phyloP scores from a whole-genome alignment of 2,888 invertebrate species.

The Papilio demoleus region DNA sequence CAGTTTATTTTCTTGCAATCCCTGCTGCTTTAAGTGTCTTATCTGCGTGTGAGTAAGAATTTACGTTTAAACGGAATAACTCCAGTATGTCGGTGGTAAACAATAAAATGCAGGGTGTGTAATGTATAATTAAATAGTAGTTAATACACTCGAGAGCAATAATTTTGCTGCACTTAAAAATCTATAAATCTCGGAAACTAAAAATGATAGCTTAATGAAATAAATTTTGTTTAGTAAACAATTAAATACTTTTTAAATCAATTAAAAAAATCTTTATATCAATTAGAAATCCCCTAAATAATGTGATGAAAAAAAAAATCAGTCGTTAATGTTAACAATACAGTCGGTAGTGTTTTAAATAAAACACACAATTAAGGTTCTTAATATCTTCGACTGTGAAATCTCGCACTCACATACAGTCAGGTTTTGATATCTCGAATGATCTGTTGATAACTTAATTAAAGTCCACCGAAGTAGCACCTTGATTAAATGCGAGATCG shows the following conservation, averaged over 20 bases:
- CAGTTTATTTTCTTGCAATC: constrained; percentile 31
- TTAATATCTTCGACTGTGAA: constrained; percentile 35
- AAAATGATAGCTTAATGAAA: too few relatives aligned
- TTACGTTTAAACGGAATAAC: background rate
- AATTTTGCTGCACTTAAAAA: too few relatives aligned
- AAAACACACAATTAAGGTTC: constrained; percentile 31
- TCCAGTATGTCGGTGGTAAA: too few relatives aligned
- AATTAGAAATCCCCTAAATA: too few relatives aligned
- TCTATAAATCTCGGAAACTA: too few relatives aligned
- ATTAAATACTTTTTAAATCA: too few relatives aligned
- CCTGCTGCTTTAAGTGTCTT: background rate
- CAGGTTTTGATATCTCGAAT: constrained; percentile 37
- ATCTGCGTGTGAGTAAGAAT: constrained; percentile 30
- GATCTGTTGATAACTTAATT: constrained; percentile 42
- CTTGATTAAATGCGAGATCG: constrained; percentile 48
- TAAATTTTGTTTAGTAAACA: too few relatives aligned
- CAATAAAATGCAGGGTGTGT: too few relatives aligned
- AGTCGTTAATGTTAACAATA: constrained; percentile 28
- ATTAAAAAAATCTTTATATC: too few relatives aligned
- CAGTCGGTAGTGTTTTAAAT: constrained; percentile 30
- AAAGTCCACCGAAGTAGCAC: constrained; percentile 38
- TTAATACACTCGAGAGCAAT: too few relatives aligned
- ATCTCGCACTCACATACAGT: constrained; percentile 36
- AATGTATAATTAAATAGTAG: too few relatives aligned
- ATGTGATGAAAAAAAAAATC: constrained; percentile 2